Evolutionary conservation across 2,888 invertebrate species (phyloP).

Genomic region (Catocala fraxini): DNA sequence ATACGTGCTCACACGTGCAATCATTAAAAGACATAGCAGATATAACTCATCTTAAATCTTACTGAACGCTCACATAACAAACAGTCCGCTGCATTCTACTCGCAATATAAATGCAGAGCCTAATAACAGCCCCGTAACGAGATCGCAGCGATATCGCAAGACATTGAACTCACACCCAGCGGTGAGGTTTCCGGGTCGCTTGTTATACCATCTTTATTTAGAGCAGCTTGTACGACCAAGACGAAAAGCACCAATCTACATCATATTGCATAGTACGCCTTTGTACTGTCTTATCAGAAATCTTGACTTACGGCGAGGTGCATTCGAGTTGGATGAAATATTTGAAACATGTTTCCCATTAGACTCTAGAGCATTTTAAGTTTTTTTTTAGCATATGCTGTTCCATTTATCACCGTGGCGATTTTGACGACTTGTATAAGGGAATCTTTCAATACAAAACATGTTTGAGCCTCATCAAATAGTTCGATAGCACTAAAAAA

Average conservation of each 20-base stretch:
- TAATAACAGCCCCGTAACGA: conserved; percentile 56
- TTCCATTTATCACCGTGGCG: too few species aligned
- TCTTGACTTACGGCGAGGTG: conserved; percentile 26
- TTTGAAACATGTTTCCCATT: not conserved
- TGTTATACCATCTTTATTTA: conserved; percentile 42
- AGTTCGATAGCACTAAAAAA: too few species aligned
- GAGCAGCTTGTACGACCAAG: conserved; percentile 40
- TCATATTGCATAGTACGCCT: conserved; percentile 22
- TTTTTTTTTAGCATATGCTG: not conserved
- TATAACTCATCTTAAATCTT: too few species aligned
- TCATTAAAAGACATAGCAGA: too few species aligned
- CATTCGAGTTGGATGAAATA: not conserved
- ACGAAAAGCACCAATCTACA: conserved; percentile 31
- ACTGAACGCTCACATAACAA: not conserved
- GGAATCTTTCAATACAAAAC: too few species aligned
- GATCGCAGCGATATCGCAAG: conserved; percentile 65
- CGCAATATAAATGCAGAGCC: conserved; percentile 14
- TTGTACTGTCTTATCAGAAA: conserved; percentile 23
- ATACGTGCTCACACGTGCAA: too few species aligned
- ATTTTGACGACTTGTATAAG: too few species aligned
- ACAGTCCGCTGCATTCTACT: not conserved
- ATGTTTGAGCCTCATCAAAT: too few species aligned
- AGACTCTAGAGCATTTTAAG: not conserved
- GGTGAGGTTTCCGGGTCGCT: conserved; percentile 47
- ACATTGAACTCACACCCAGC: conserved; percentile 68